Conservation (phyloP, 2,113 vertebrate genomes). For the Cacatua alba region DNA sequence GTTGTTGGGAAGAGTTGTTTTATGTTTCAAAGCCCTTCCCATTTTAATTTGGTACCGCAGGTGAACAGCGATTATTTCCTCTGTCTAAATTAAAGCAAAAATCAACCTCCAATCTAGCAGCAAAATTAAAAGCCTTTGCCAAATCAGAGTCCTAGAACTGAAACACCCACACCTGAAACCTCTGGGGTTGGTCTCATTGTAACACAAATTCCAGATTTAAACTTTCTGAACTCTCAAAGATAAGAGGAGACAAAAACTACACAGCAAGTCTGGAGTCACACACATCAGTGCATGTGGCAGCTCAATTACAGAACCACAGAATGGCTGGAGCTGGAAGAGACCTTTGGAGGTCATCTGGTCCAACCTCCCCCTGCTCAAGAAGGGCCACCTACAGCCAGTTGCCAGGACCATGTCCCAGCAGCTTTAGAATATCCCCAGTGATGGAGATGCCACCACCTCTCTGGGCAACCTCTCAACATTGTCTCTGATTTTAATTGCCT, state of each 20-base stretch:
- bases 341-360: background rate
- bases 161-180: background rate
- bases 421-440: background rate
- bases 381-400: background rate
- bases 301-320: background rate
- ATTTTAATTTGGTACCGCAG: background rate
- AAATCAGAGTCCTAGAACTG: background rate
- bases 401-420: background rate
- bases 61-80: background rate
- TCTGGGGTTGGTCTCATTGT: background rate
- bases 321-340: background rate
- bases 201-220: background rate
- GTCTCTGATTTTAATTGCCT: background rate
- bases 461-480: background rate
- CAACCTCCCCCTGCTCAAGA: background rate
- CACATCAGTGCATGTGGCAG: background rate
- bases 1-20: background rate
- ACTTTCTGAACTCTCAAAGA: background rate
- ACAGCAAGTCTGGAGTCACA: background rate
- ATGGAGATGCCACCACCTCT: background rate
- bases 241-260: background rate
- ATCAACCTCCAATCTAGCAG: background rate
- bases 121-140: background rate
- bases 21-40: background rate
- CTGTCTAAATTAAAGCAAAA: background rate